Base-by-base conservation (phyloP, 2,888 invertebrate genomes). In the Brachynemurus nebulosus region DNA sequence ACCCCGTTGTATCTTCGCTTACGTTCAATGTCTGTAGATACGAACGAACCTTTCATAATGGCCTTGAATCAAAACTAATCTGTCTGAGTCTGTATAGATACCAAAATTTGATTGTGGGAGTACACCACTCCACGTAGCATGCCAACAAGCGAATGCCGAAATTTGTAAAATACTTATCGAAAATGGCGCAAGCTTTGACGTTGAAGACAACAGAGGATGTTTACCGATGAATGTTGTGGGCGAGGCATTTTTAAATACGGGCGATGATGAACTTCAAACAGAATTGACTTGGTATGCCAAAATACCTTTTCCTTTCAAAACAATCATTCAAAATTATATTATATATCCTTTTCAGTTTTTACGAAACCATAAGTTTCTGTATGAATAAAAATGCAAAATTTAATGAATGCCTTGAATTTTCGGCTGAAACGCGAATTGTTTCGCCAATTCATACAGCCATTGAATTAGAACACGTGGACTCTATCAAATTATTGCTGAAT, bases 71-170 rank as follows among this genome's bases (percentile, higher is more conserved):
- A n/a, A n/a, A n/a, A n/a, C n/a, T n/a, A n/a, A n/a, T n/a, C n/a
- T n/a, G n/a, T n/a, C n/a, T n/a, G n/a, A n/a, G n/a, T n/a, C n/a
- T n/a, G n/a, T 49, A 34, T 36, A 71, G 71, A 46, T 70, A 14
- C 66, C 70, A 0, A 51, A 64, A 1, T 58, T 71, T 42, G 64
- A 68, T 57, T 57, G 63, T 1, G 75, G 75, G 2, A 73, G 74
- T 64, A 76, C 76, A 0, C 70, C 78, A 0, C 66, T 78, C 1
- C 78, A 78, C 53, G 67, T 74, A 6, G 74, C 77, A 0, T 66
- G 70, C 12, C 65, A 70, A 2, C 67, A 71, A 46, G 68, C 69
- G 0, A 62, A 71, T 18, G 55, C 58, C 1, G 66, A 69, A 37
- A 70, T 72, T 55, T 68, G 71, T 0, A 54, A 67, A 1, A 57